Percentiles rank a stretch among this genome's conserved stretches.
Conservation (phyloP, 1,140 invertebrate genomes). For the Nephila pilipes region DNA sequence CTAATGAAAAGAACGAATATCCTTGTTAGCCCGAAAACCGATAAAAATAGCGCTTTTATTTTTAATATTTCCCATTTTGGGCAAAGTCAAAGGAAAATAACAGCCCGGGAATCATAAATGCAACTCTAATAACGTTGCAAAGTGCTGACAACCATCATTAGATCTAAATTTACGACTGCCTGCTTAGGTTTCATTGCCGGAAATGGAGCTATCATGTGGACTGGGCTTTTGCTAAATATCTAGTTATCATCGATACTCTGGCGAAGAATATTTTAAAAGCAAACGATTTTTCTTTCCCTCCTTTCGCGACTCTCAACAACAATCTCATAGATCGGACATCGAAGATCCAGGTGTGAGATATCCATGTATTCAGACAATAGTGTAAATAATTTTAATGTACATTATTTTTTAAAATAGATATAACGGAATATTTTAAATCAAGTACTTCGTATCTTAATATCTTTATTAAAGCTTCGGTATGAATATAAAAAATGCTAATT, state of each 20-base stretch:
- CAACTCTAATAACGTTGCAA: slow-evolving; percentile 48
- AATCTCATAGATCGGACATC: background rate
- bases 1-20: slow-evolving; percentile 33
- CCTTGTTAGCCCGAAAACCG: slow-evolving; percentile 41
- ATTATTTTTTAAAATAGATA: background rate
- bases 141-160: slow-evolving; percentile 56
- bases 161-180: slow-evolving; percentile 33
- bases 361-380: background rate
- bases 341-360: slow-evolving; percentile 7
- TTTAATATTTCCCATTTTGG: slow-evolving; percentile 49
- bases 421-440: background rate
- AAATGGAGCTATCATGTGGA: slow-evolving; percentile 7
- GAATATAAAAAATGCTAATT: too few species aligned
- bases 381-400: too few species aligned
- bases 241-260: slow-evolving; percentile 44
- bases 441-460: background rate
- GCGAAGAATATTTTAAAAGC: slow-evolving; percentile 44
- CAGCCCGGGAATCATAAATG: slow-evolving; percentile 48
- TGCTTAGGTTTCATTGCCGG: slow-evolving; percentile 56
- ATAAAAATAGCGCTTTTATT: slow-evolving; percentile 52
- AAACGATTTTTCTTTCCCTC: background rate
- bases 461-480: too few species aligned
- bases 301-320: background rate
- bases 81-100: slow-evolving; percentile 57
- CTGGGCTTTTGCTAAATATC: slow-evolving; percentile 50